Evolutionary conservation across 2,888 invertebrate species (phyloP).

Genomic region (Cheilosia urbana): DNA sequence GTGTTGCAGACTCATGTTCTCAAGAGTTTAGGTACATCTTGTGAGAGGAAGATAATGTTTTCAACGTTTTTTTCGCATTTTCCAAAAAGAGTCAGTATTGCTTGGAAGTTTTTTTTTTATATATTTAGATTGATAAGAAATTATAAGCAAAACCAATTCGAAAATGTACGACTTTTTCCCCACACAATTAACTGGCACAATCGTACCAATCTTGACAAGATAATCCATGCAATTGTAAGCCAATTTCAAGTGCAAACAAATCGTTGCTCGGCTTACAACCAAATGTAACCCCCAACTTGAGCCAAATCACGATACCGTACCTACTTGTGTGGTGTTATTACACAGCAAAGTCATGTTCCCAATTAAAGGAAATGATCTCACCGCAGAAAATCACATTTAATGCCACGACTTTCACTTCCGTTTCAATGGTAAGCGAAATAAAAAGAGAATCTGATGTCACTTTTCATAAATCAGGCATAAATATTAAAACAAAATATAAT

Average conservation of each 20-base stretch:
- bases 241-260: background rate
- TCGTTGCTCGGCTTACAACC: background rate
- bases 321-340: slow-evolving; percentile 33
- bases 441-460: slow-evolving; percentile 62
- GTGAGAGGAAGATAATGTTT: no score
- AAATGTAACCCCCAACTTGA: background rate
- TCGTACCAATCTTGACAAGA: no score
- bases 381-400: slow-evolving; percentile 66
- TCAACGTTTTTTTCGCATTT: no score
- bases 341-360: slow-evolving; percentile 59
- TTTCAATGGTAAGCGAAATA: slow-evolving; percentile 48
- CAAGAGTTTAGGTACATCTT: no score
- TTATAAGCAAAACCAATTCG: no score
- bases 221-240: no score
- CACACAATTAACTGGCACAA: no score
- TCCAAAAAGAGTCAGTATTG: no score
- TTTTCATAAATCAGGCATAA: slow-evolving; percentile 30
- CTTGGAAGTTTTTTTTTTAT: no score
- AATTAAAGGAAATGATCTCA: slow-evolving; percentile 75
- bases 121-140: no score
- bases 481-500: slow-evolving; percentile 20
- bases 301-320: slow-evolving; percentile 26
- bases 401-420: slow-evolving; percentile 75
- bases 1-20: no score
- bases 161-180: no score